Conservation (phyloP, 2,888 invertebrate genomes). For the Acanthococcus lagerstroemiae region DNA sequence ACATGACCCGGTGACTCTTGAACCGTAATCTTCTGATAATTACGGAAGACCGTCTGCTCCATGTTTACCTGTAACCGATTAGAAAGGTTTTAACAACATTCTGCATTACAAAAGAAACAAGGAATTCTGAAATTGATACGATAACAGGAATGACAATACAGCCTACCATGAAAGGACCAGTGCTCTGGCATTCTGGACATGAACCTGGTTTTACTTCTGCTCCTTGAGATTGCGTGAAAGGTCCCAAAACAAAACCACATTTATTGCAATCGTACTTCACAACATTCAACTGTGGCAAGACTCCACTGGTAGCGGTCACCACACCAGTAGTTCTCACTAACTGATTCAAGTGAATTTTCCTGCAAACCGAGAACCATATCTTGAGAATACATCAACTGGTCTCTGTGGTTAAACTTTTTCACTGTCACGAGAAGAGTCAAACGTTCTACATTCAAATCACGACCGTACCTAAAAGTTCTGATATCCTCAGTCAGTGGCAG, state of each 20-base stretch:
- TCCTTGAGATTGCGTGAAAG: conserved; percentile 88
- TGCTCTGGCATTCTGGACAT: conserved; percentile 96
- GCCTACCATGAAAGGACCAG: conserved; percentile 86
- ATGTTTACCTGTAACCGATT: conserved; percentile 80
- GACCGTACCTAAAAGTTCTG: conserved; percentile 63
- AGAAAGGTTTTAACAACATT: no score
- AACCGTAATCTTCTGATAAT: conserved; percentile 94
- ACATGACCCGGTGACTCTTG: conserved; percentile 98
- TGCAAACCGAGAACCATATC: conserved; percentile 38
- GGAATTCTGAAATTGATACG: neutral
- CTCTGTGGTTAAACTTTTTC: neutral
- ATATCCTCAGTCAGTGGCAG: conserved; percentile 92
- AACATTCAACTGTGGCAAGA: conserved; percentile 87
- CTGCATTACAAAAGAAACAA: neutral
- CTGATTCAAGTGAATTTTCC: conserved; percentile 84
- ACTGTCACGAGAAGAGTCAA: neutral
- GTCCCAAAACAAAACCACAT: conserved; percentile 90
- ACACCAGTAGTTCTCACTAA: conserved; percentile 88
- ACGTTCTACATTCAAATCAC: neutral
- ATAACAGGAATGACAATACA: no score
- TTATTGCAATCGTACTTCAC: conserved; percentile 96
- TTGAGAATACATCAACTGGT: neutral
- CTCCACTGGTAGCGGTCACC: conserved; percentile 89
- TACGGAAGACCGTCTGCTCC: conserved; percentile 96
- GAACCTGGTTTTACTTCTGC: conserved; percentile 90